Conservation (phyloP, 2,888 invertebrate genomes). For the Polyommatus icarus region DNA sequence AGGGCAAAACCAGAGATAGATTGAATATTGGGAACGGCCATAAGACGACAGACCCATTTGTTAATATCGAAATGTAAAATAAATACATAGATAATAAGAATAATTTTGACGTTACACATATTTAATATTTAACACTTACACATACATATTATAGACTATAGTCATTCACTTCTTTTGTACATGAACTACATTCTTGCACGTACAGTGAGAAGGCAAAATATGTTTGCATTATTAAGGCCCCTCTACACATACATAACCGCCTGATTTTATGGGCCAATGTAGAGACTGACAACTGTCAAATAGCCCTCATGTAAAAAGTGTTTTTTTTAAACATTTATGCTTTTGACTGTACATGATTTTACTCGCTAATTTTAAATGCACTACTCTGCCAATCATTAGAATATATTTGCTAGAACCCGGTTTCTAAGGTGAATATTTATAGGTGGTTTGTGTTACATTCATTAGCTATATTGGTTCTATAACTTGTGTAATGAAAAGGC, state of each 20-base stretch:
- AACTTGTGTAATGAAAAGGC: no score
- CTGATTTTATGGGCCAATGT: background rate
- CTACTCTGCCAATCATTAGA: background rate
- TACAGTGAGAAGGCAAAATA: conserved; percentile 6
- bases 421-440: no score
- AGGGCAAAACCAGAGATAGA: no score
- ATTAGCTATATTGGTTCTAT: no score
- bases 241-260: background rate
- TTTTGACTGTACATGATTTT: conserved; percentile 44
- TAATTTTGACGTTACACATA: background rate
- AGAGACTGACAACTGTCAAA: background rate
- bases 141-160: conserved; percentile 19
- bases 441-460: no score
- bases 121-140: background rate
- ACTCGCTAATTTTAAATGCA: background rate
- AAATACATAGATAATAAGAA: background rate
- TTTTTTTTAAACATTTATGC: conserved; percentile 31
- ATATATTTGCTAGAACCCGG: background rate
- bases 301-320: background rate
- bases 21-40: no score
- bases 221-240: background rate
- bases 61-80: background rate
- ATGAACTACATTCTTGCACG: background rate
- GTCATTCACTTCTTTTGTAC: conserved; percentile 30
- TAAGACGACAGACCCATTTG: background rate